These are phyloP conservation scores for Catharus bicknelli DNA, from an alignment of 2,113 vertebrate species.

Conservation along the genomic window DNA sequence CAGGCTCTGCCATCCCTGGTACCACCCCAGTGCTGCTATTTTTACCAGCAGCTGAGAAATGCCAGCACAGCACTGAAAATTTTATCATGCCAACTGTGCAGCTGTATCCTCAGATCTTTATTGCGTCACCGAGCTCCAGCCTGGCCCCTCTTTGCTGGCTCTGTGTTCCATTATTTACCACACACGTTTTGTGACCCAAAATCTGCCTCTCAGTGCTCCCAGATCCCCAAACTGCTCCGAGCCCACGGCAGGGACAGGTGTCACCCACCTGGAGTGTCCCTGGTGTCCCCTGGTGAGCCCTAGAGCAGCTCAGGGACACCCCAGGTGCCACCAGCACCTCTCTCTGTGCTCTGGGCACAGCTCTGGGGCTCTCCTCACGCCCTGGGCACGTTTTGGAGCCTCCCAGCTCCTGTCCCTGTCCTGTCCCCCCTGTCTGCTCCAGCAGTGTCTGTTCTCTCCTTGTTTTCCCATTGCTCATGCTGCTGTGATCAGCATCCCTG, in stretches of 20 bases:
- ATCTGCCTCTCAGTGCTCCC: neutral
- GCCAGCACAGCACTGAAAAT: constrained; percentile 3
- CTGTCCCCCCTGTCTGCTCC: neutral
- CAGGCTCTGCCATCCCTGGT: neutral
- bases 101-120: neutral
- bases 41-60: constrained; percentile 20
- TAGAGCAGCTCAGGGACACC: neutral
- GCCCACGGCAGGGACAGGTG: neutral
- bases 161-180: constrained; percentile 37
- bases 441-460: neutral
- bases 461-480: fast-evolving
- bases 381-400: fast-evolving
- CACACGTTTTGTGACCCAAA: neutral
- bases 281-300: neutral
- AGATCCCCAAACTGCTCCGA: neutral
- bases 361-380: neutral
- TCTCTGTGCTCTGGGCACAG: neutral
- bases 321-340: fast-evolving
- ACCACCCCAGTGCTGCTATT: neutral
- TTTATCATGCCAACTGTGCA: constrained; percentile 8
- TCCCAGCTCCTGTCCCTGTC: neutral
- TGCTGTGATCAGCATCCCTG: neutral
- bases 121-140: neutral
- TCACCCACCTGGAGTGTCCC: too few relatives aligned
- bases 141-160: neutral